Conservation (phyloP, 2,113 vertebrate genomes). For the Reinhardtius hippoglossoides region DNA sequence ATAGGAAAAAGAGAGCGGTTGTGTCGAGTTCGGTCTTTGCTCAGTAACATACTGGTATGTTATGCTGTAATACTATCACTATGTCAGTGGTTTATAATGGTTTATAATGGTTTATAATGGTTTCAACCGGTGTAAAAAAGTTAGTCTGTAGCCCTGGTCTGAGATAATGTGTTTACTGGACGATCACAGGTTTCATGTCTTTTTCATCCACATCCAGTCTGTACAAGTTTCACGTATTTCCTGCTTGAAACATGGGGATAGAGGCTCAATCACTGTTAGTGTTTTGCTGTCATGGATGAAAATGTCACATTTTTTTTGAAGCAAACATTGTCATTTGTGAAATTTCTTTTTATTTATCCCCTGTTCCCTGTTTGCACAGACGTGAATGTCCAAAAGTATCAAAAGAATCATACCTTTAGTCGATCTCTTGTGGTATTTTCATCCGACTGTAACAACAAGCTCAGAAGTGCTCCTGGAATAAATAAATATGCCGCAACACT, state of each 20-base stretch:
- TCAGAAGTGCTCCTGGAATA: slow-evolving; percentile 43
- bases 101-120: too few relatives aligned
- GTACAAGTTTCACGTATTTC: background rate
- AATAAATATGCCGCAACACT: slow-evolving; percentile 48
- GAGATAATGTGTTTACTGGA: background rate
- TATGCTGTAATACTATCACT: too few relatives aligned
- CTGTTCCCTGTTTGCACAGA: too few relatives aligned
- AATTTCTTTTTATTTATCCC: background rate
- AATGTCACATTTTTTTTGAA: slow-evolving; percentile 4
- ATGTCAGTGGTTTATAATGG: too few relatives aligned
- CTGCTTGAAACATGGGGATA: background rate
- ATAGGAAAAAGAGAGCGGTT: too few relatives aligned
- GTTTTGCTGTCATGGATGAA: background rate
- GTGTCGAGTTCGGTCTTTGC: too few relatives aligned
- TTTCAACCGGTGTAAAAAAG: too few relatives aligned
- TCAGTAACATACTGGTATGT: too few relatives aligned
- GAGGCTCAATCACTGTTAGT: background rate
- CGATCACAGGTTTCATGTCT: background rate
- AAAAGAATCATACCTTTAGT: slow-evolving; percentile 34
- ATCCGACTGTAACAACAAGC: slow-evolving; percentile 20
- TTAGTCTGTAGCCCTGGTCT: too few relatives aligned
- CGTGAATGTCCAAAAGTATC: background rate
- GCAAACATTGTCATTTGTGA: background rate
- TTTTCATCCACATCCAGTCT: background rate
- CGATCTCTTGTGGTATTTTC: background rate